Evolutionary conservation across 2,797 vertebrate genomes (phyloP).

Genomic region (Antrozous pallidus): DNA sequence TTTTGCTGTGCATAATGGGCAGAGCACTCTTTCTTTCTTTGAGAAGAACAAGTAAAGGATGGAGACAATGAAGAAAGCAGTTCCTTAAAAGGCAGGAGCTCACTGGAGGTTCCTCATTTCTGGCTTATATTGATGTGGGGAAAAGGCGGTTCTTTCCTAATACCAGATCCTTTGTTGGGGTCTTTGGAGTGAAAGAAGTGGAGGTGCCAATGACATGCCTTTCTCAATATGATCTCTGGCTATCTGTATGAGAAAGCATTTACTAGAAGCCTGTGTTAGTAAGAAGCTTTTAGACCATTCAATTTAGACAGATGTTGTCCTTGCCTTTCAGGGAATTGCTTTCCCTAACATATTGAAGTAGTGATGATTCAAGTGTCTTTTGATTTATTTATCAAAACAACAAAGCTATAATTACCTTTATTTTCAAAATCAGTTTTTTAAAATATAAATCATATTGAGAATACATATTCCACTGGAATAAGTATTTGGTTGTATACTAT

Average conservation of each 20-base stretch:
- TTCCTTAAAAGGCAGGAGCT: not conserved
- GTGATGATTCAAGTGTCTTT: not conserved
- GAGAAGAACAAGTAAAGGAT: not conserved
- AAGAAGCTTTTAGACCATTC: not conserved
- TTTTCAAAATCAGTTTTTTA: not conserved
- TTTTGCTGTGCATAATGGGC: too few relatives aligned
- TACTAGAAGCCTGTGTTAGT: not conserved
- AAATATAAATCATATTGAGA: conserved; percentile 8
- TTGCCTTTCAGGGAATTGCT: not conserved
- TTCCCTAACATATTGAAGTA: not conserved
- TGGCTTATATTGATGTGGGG: not conserved
- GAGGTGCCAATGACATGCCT: not conserved
- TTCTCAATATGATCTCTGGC: not conserved
- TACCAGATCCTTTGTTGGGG: not conserved
- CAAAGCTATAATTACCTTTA: not conserved
- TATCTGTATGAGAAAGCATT: not conserved
- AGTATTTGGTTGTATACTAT: not conserved
- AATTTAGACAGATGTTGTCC: not conserved
- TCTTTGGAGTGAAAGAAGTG: not conserved
- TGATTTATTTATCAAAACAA: not conserved
- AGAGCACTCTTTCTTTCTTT: not conserved
- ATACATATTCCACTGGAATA: not conserved
- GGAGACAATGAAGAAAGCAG: not conserved
- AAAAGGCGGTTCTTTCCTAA: not conserved
- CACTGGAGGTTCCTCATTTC: not conserved